phyloP scores from a whole-genome alignment of 1,140 invertebrate genomes.

The Galleria mellonella region DNA sequence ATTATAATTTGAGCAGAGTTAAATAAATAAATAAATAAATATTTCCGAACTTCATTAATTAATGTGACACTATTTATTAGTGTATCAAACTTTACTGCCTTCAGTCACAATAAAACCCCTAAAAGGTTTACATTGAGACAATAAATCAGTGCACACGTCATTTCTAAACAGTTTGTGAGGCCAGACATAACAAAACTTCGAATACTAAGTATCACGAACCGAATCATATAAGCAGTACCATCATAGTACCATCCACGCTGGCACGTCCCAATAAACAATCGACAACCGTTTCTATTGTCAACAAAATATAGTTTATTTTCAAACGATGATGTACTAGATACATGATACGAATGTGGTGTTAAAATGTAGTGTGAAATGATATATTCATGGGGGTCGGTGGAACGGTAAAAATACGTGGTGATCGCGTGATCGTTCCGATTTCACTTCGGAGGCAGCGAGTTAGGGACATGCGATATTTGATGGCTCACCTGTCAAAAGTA shows the following conservation, averaged over 20 bases:
- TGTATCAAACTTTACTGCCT: conserved; percentile 26
- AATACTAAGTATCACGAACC: conserved; percentile 41
- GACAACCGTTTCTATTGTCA: not conserved
- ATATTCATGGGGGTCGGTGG: conserved; percentile 37
- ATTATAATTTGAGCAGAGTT: too few species aligned
- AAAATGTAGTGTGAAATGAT: conserved; percentile 63
- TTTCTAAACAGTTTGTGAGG: conserved; percentile 28
- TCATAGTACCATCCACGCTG: conserved; percentile 23
- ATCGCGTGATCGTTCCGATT: conserved; percentile 52
- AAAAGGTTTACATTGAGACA: conserved; percentile 21
- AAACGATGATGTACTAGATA: conserved; percentile 16
- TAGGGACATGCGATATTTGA: conserved; percentile 37
- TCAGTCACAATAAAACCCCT: conserved; percentile 9
- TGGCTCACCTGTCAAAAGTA: conserved; percentile 36
- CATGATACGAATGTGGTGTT: conserved; percentile 39
- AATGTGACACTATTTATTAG: conserved; percentile 38
- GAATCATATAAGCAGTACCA: conserved; percentile 41
- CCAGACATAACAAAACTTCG: conserved; percentile 46
- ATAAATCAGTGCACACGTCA: conserved; percentile 49
- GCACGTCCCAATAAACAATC: not conserved
- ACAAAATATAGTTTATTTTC: conserved; percentile 21
- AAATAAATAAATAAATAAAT: not conserved
- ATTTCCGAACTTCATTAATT: conserved; percentile 20
- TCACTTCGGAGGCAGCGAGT: conserved; percentile 27
- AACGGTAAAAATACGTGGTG: conserved; percentile 28